Conservation (phyloP, 2,113 vertebrate genomes). For the Monopterus albus region DNA sequence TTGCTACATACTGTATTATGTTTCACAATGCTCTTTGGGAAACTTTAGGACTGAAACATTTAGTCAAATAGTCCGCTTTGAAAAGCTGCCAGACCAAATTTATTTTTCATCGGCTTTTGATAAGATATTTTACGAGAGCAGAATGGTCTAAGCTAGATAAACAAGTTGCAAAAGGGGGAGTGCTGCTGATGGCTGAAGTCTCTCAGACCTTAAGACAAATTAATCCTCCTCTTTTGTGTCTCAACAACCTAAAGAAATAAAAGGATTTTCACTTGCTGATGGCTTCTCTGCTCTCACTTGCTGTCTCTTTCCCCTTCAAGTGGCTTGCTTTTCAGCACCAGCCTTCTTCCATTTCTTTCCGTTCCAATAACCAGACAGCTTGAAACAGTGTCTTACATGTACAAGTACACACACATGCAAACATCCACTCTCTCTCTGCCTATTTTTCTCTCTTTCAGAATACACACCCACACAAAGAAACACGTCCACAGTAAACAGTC, state of each 20-base stretch:
- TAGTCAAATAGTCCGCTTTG: constrained; percentile 20
- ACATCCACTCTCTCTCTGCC: constrained; percentile 7
- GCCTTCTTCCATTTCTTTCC: constrained; percentile 63
- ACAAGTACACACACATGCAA: constrained; percentile 22
- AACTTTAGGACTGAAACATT: too few species aligned
- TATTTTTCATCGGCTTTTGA: background rate
- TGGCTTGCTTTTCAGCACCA: constrained; percentile 69
- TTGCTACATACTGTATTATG: too few species aligned
- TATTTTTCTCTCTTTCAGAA: background rate
- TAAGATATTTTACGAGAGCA: constrained; percentile 37
- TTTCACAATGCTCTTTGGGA: too few species aligned
- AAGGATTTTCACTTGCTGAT: constrained; percentile 64
- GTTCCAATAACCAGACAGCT: constrained; percentile 76
- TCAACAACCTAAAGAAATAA: constrained; percentile 70
- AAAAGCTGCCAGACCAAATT: constrained; percentile 30
- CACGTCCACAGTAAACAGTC: constrained; percentile 17
- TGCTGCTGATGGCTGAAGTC: constrained; percentile 45
- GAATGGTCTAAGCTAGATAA: constrained; percentile 44
- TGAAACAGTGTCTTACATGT: constrained; percentile 61
- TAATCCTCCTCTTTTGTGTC: constrained; percentile 57
- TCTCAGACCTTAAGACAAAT: constrained; percentile 65
- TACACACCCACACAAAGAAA: constrained; percentile 8
- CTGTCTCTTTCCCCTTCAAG: constrained; percentile 51
- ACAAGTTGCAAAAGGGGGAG: constrained; percentile 37
- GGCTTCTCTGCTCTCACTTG: constrained; percentile 26